A percentile compares a stretch with the other conserved stretches of the same genome.
phyloP scores from a whole-genome alignment of 2,113 vertebrate genomes.

The Anthoscopus minutus region DNA sequence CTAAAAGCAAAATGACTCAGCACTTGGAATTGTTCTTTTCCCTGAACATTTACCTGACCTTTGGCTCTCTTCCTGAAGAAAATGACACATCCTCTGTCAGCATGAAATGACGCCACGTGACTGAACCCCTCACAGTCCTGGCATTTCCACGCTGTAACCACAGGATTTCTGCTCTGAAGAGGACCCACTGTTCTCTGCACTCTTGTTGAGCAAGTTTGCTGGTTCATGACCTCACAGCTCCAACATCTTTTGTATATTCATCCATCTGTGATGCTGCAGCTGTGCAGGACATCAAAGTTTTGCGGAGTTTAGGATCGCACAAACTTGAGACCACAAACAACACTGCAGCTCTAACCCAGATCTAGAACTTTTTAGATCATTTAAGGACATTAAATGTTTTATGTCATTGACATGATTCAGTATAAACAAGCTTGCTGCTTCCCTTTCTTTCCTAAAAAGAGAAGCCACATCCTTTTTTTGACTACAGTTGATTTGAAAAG shows the following conservation, averaged over 20 bases:
- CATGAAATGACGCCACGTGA: neutral
- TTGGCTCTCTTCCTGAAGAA: neutral
- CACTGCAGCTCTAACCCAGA: neutral
- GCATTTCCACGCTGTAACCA: neutral
- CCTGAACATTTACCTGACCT: neutral
- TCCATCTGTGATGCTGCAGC: neutral
- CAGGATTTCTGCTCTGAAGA: neutral
- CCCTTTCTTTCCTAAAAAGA: neutral
- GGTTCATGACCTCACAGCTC: neutral
- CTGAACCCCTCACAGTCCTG: neutral
- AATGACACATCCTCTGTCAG: neutral
- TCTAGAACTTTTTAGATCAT: neutral
- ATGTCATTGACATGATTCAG: neutral
- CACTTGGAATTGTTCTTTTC: neutral
- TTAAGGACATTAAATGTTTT: conserved; percentile 1
- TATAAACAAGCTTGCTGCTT: neutral
- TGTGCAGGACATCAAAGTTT: neutral
- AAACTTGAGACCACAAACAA: neutral
- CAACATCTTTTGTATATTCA: neutral
- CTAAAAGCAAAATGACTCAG: neutral
- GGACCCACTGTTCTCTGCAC: neutral
- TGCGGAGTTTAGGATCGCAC: neutral
- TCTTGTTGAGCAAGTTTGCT: neutral
- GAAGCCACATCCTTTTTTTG: neutral
- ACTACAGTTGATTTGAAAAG: neutral